Percentiles rank a stretch among this genome's conserved stretches.
phyloP scores from a whole-genome alignment of 1,140 invertebrate genomes.

The Berghia stephanieae region DNA sequence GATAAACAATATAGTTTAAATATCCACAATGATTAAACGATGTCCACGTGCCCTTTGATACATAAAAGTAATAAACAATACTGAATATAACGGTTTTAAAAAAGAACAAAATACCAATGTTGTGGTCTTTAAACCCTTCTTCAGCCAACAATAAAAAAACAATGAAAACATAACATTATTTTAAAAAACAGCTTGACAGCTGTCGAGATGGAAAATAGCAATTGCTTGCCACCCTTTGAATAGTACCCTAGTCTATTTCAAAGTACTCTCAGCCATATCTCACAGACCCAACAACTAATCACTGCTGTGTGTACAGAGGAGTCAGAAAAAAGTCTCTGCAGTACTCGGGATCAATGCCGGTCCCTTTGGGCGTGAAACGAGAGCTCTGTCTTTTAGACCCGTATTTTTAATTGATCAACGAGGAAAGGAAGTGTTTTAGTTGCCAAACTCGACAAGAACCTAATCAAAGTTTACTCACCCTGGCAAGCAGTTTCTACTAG shows the following conservation, averaged over 20 bases:
- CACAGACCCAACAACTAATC: too few relatives aligned
- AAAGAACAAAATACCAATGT: not conserved
- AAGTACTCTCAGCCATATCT: too few relatives aligned
- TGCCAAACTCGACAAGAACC: not conserved
- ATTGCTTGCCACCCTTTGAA: too few relatives aligned
- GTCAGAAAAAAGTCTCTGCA: not conserved
- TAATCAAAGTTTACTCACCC: constrained; percentile 30
- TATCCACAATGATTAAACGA: not conserved
- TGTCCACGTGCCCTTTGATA: not conserved
- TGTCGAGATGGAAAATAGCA: not conserved
- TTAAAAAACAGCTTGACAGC: not conserved
- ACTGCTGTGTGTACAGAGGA: not conserved
- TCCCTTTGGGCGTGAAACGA: not conserved
- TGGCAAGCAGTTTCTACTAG: constrained; percentile 42
- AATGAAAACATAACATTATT: too few relatives aligned
- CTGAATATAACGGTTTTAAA: too few relatives aligned
- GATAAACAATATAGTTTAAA: not conserved
- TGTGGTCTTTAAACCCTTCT: too few relatives aligned
- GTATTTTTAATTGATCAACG: constrained; percentile 21
- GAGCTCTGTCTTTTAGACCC: not conserved
- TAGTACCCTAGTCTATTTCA: too few relatives aligned
- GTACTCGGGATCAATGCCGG: too few relatives aligned
- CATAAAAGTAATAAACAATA: too few relatives aligned
- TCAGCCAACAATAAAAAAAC: too few relatives aligned
- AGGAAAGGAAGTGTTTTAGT: not conserved